Base-by-base conservation (phyloP, 2,113 vertebrate species). In the Oryzias curvinotus region DNA sequence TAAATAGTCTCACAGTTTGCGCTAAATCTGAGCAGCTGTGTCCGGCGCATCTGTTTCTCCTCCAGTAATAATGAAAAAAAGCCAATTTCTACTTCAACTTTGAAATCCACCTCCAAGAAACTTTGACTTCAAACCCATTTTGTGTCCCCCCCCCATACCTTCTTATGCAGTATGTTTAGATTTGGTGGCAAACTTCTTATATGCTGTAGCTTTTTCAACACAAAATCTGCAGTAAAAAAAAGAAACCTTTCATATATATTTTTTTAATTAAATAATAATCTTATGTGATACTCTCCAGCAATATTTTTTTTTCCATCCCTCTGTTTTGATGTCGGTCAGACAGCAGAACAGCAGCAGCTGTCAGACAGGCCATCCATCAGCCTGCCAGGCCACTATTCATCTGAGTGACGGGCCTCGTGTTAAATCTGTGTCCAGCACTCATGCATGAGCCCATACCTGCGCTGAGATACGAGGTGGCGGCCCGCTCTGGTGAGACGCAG, bases 361-460 rank as follows among this genome's bases (percentile, higher is more conserved):
- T 42, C 67, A 60, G 70, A 6, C 78, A 78, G 69, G 53, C 59
- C 60, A 21, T 81, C 70, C 73, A 71, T 82, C 78, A 71, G 47
- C 67, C 71, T 14, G 67, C 58, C 75, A 73, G 62, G 62, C 41
- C 61, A 54, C 68, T 60, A 73, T 65, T 83, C 83, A 63, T 52
- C 28, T 70, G 53, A 25, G 12, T 4, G 59, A 72, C 57, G 25
- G 62, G 60, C 52, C 65, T 19, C 2, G 66, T 80, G 80, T 84
- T 78, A 76, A 85, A 84, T 75, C 79, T 81, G 83, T 75, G 81
- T 84, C 85, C 85, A 75, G 68, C 79, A 72, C 67, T 84, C 74
- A 57, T 75, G 85, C 84, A 70, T 69, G 62, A 61, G 63, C 14
- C 78, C 66, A 2, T 65, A 61, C 46, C 78, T 44, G 57, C 36